phyloP scores from a whole-genome alignment of 2,113 vertebrate genomes.

The Galeopterus variegatus region DNA sequence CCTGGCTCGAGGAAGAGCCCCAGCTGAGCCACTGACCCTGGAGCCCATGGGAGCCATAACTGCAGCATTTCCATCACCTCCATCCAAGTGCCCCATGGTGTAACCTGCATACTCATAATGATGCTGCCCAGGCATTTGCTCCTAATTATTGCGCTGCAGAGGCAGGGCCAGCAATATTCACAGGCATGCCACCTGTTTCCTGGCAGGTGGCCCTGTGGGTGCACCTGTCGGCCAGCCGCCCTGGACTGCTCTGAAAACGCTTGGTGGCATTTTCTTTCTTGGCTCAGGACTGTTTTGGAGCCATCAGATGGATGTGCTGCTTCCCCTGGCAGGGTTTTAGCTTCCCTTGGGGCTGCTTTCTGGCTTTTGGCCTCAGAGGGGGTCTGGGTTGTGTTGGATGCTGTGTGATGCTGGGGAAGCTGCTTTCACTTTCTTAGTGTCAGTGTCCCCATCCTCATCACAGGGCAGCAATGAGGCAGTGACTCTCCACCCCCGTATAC shows the following conservation, averaged over 20 bases:
- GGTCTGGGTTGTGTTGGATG: neutral
- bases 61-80: neutral
- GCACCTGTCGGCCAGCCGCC: conserved; percentile 28
- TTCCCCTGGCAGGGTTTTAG: neutral
- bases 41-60: accelerated
- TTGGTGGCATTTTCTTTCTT: conserved; percentile 11
- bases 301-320: neutral
- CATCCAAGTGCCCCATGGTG: accelerated
- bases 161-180: conserved; percentile 35
- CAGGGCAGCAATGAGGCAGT: neutral
- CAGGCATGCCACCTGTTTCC: conserved; percentile 63
- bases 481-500: neutral
- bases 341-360: neutral
- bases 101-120: neutral
- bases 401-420: neutral
- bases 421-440: neutral
- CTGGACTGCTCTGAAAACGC: neutral
- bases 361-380: neutral
- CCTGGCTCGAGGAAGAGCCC: neutral
- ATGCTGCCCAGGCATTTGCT: neutral
- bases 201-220: conserved; percentile 56
- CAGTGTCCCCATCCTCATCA: neutral
- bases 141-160: neutral
- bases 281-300: neutral
- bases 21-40: neutral